A percentile compares a stretch with the other conserved stretches of the same genome.
Evolutionary conservation across 2,888 invertebrate species (phyloP).

Genomic region (Pristionchus japonicus): DNA sequence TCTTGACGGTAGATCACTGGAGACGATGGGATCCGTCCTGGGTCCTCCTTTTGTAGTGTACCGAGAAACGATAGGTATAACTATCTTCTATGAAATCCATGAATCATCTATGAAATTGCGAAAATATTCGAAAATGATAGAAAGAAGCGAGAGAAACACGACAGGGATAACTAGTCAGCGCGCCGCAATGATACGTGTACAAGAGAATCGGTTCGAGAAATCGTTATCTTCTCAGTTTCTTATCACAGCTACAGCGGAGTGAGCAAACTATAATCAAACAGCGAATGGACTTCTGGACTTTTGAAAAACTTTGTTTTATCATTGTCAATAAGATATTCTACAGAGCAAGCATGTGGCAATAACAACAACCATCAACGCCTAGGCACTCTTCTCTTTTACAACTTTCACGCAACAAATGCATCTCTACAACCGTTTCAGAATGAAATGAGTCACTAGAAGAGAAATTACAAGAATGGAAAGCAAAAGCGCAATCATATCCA

Average conservation of each 20-base stretch:
- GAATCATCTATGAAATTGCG: too few relatives aligned
- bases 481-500: slow-evolving; percentile 30
- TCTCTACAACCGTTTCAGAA: neutral
- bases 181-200: neutral
- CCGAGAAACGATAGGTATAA: too few relatives aligned
- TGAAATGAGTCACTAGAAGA: neutral
- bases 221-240: neutral
- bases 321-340: neutral
- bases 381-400: neutral
- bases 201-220: neutral
- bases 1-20: too few relatives aligned
- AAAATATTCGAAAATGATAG: too few relatives aligned
- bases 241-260: neutral
- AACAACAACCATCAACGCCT: neutral
- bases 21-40: too few relatives aligned
- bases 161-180: too few relatives aligned
- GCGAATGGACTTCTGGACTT: neutral
- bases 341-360: neutral
- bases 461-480: neutral
- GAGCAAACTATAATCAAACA: neutral
- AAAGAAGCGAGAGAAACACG: too few relatives aligned
- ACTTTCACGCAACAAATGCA: neutral
- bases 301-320: neutral
- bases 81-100: too few relatives aligned
- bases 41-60: too few relatives aligned